Base-by-base conservation (phyloP, 2,113 vertebrate species). In the Brachyistius frenatus region DNA sequence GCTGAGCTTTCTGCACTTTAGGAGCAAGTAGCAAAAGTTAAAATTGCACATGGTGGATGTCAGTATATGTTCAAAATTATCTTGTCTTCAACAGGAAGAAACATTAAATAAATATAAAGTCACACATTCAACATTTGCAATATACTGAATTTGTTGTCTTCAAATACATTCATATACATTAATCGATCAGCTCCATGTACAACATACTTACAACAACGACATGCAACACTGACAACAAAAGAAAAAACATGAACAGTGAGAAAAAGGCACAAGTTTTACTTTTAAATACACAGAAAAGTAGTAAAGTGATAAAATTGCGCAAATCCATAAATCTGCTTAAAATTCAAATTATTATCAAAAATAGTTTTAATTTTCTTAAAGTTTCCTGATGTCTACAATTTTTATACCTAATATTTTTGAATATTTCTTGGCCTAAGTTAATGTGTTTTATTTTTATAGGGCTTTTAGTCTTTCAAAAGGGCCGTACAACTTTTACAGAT, bases 191-290 rank as follows among this genome's bases (percentile, higher is more conserved):
- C n/a, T 13, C 80, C 66, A 60, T 33, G n/a, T 57, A 74, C 58
- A 70, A 47, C 11, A 53, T 0, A 78, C 35, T 23, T 14, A 31
- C 33, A 69, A 39, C 66, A 62, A 76, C 16, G 66, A 76, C 72
- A 78, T 79, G 73, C 70, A 66, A 33, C n/a, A 47, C 23, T 30
- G 56, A 73, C 35, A 49, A 5, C 35, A 68, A 23, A 9, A 73
- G 23, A 37, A 49, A 35, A n/a, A 4, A 65, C 49, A 1, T 7
- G n/a, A 47, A 36, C 36, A 33, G 5, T 7, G 36, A 52, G 55
- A 15, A 63, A 84, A 90, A 89, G 80, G 82, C 86, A 89, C 84
- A 57, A 23, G 15, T 15, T 76, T 66, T 0, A 58, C 32, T 11
- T 39, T 36, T 37, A 49, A 44, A 76, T 8, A 0, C 31, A 52